Evolutionary conservation across 1,140 invertebrate species (phyloP).

Genomic region (Thaumatotibia leucotreta): DNA sequence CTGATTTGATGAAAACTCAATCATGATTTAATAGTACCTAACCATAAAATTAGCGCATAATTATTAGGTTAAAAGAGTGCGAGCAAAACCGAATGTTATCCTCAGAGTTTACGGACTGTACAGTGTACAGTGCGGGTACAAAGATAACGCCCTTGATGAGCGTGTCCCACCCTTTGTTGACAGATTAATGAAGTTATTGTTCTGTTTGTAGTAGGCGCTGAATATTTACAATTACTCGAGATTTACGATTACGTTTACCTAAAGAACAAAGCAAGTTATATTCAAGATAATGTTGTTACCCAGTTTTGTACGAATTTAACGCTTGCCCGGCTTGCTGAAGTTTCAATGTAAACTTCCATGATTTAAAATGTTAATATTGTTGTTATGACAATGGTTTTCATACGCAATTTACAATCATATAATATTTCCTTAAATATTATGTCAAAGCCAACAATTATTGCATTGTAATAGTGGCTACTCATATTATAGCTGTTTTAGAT

Average conservation of each 20-base stretch:
- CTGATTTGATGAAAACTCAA: too few species aligned
- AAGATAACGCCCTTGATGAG: not conserved
- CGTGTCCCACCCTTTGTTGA: not conserved
- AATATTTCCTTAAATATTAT: too few species aligned
- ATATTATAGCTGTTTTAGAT: too few species aligned
- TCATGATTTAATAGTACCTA: too few species aligned
- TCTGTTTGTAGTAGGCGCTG: conserved; percentile 29
- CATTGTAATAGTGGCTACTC: too few species aligned
- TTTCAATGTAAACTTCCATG: not conserved
- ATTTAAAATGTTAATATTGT: conserved; percentile 17
- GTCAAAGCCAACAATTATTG: too few species aligned
- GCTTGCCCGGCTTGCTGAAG: not conserved
- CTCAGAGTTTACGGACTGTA: too few species aligned
- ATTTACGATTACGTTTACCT: conserved; percentile 36
- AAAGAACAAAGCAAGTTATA: conserved; percentile 17
- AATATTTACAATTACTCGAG: conserved; percentile 32
- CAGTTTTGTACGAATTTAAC: not conserved
- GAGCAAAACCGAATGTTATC: too few species aligned
- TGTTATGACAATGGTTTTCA: not conserved
- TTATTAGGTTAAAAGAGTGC: too few species aligned
- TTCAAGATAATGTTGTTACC: conserved; percentile 30
- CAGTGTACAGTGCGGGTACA: too few species aligned
- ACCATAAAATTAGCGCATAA: too few species aligned
- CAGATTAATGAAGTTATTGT: conserved; percentile 41
- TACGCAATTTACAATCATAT: not conserved